Conservation (phyloP, 1,140 invertebrate species). For the Cyclargus thomasi region DNA sequence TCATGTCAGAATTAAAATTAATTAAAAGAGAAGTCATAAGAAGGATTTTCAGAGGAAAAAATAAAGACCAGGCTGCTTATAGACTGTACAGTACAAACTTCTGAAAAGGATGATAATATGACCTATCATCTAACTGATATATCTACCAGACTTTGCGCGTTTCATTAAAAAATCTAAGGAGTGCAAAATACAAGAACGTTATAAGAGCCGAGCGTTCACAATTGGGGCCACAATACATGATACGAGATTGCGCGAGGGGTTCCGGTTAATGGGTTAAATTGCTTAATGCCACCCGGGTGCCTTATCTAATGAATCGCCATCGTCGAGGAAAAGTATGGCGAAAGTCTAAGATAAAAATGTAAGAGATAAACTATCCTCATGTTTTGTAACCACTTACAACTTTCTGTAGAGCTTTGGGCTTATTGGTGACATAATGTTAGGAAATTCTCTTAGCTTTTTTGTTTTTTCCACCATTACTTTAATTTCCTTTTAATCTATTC, state of each 20-base stretch:
- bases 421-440: no score
- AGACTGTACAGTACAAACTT: no score
- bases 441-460: no score
- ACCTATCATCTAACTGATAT: no score
- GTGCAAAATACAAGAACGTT: background rate
- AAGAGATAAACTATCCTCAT: constrained; percentile 12
- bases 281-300: constrained; percentile 56
- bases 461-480: no score
- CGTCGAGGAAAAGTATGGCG: constrained; percentile 32
- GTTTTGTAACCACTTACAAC: background rate
- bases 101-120: no score
- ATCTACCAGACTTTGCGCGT: no score
- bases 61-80: no score
- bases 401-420: no score
- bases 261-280: constrained; percentile 54
- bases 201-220: background rate
- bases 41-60: no score
- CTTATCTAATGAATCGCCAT: constrained; percentile 51
- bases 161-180: background rate
- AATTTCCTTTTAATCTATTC: background rate
- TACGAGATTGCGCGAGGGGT: constrained; percentile 36
- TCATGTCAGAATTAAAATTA: no score
- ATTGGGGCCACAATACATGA: constrained; percentile 23
- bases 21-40: no score
- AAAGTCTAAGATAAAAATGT: constrained; percentile 21